phyloP scores from a whole-genome alignment of 2,888 invertebrate genomes.

The Sesia apiformis region DNA sequence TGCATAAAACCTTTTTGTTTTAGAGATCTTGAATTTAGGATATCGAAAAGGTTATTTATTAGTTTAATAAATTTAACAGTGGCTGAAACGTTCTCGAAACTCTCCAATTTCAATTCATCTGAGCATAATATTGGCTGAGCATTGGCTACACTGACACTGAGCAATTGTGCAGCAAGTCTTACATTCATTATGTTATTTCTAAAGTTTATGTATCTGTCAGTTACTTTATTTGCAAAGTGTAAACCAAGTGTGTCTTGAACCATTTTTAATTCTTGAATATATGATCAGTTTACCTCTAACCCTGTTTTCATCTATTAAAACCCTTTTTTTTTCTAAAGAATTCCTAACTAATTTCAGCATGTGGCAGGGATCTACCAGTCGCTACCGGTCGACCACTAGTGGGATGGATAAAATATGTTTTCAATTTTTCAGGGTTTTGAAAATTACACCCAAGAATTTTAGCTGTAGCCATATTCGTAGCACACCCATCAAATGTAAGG shows the following conservation, averaged over 20 bases:
- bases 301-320: neutral
- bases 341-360: neutral
- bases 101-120: neutral
- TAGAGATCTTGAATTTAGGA: constrained; percentile 1
- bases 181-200: neutral
- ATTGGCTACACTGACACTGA: neutral
- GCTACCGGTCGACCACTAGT: neutral
- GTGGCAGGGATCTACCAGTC: neutral
- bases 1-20: neutral
- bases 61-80: neutral
- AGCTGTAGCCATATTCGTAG: neutral
- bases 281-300: no score
- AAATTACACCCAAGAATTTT: neutral
- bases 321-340: neutral
- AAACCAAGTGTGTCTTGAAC: neutral
- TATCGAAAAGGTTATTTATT: constrained; percentile 5
- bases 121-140: neutral
- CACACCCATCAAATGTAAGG: neutral
- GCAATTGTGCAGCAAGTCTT: neutral
- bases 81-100: neutral
- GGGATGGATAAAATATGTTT: neutral
- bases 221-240: neutral
- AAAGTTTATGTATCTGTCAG: neutral
- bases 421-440: neutral
- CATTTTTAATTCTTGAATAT: no score